Evolutionary conservation across 35 echinoderm and acorn worm species (phyloP), one percentile per base, ranked within the genome.

Genomic region (Stichopus chloronotus): DNA sequence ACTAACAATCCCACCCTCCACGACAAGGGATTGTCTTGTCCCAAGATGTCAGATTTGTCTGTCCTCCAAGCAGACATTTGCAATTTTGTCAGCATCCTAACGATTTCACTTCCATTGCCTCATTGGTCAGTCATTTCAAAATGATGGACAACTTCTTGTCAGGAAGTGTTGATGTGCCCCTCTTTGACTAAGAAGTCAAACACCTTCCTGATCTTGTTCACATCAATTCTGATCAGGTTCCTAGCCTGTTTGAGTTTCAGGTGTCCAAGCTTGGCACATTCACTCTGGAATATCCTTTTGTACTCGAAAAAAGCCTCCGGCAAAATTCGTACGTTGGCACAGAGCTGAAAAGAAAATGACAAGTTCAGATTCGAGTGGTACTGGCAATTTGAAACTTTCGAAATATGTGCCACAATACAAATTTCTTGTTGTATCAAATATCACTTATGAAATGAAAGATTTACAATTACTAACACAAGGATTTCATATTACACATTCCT

Each of bases 281-380:
- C 97, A 55, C 7, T 92, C 77, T 94, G 72, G 81, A 98, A 96
- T 56, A 93, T 92, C 5, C 88, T 59, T 57, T 98, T 98, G 92
- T 98, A 98, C 72, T 98, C 97, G 93, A 98, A 96, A 90, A 96
- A 98, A 17, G 97, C 97, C 57, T 98, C 97, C 5, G 97, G 97
- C 56, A 98, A 94, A 78, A 98, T 96, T 25, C 97, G 91, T 6
- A 98, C 93, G 12, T 88, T 78, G 13, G 97, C 97, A 98, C 97
- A 98, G 71, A 98, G 79, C 97, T 98, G 78, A 2, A 52, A 71
- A 24, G 11, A 72, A 54, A 54, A 71, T 9, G 14, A 56, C 5
- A 54, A 85, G 53, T 19, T 9, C 9, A 56, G 21, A 21, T 56
- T 43, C 30, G 3, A 43, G 30, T 43, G 30, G 30, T 4, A 72